Percentiles rank a stretch among this genome's conserved stretches.
These are phyloP conservation scores for Anthonomus grandis DNA, from an alignment of 1,140 invertebrate genomes.

Conservation along the genomic window DNA sequence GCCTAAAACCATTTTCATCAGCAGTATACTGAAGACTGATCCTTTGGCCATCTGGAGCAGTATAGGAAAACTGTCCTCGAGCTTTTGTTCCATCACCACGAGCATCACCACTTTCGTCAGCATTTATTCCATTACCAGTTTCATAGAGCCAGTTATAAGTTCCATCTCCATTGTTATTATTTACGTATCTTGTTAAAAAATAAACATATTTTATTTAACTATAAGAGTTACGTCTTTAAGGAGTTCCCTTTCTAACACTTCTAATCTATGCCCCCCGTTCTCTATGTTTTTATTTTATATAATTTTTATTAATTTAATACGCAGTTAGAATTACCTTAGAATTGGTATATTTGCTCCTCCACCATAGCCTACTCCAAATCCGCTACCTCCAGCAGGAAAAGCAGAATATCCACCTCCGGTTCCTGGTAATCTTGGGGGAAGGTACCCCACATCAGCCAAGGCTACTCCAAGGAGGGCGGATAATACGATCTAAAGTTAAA, in stretches of 20 bases:
- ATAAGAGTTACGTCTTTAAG: no score
- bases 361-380: slow-evolving; percentile 21
- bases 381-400: slow-evolving; percentile 39
- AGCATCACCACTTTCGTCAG: slow-evolving; percentile 44
- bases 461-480: slow-evolving; percentile 31
- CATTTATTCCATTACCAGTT: slow-evolving; percentile 52
- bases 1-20: slow-evolving; percentile 62
- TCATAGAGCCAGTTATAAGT: slow-evolving; percentile 53
- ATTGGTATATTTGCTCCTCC: slow-evolving; percentile 52
- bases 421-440: slow-evolving; percentile 53
- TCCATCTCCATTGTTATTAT: slow-evolving; percentile 56
- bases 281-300: no score
- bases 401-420: slow-evolving; percentile 23
- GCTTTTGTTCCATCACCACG: slow-evolving; percentile 56
- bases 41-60: slow-evolving; percentile 59
- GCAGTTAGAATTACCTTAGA: slow-evolving; percentile 24
- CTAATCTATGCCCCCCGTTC: no score
- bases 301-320: no score
- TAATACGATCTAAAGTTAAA: slow-evolving; percentile 38
- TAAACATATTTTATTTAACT: background rate
- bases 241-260: no score
- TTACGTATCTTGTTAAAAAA: slow-evolving; percentile 49
- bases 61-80: slow-evolving; percentile 62
- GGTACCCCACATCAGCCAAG: slow-evolving; percentile 55
- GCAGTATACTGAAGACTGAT: slow-evolving; percentile 54